Evolutionary conservation across 2,113 vertebrate species (phyloP).

Genomic region (Silurus asotus): DNA sequence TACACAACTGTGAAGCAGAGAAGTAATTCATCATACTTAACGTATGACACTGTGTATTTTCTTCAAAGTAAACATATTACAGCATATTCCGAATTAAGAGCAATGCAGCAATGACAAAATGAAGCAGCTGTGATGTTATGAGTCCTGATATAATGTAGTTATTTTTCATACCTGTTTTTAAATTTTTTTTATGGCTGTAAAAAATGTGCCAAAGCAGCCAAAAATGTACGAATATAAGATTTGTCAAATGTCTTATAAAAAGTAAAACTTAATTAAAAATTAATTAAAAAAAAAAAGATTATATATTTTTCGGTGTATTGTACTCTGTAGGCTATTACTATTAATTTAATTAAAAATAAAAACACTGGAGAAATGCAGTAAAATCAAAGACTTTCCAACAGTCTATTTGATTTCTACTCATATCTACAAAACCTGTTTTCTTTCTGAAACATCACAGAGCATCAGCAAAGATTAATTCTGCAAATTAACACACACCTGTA

Average conservation of each 20-base stretch:
- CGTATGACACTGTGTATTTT: not conserved
- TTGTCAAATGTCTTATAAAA: not conserved
- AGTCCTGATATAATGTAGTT: not conserved
- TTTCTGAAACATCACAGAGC: not conserved
- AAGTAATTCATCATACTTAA: not conserved
- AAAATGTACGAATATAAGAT: not conserved
- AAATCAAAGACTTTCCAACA: not conserved
- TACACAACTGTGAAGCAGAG: not conserved
- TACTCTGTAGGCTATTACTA: not conserved
- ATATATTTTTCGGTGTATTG: not conserved
- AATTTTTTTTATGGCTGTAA: not conserved
- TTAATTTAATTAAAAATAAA: not conserved
- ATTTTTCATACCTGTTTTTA: not conserved
- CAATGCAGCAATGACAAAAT: not conserved
- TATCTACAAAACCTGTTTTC: not conserved
- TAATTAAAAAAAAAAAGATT: not conserved
- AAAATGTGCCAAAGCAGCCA: not conserved
- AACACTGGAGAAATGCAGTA: not conserved
- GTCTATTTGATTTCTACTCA: not conserved
- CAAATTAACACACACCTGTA: not conserved
- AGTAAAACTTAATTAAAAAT: not conserved
- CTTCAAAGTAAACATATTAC: not conserved
- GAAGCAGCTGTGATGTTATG: not conserved
- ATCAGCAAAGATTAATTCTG: not conserved
- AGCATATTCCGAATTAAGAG: not conserved